A percentile compares a stretch with the other conserved stretches of the same genome.
Evolutionary conservation across 2,797 vertebrate species (phyloP).

Genomic region (Acipenser oxyrinchus): DNA sequence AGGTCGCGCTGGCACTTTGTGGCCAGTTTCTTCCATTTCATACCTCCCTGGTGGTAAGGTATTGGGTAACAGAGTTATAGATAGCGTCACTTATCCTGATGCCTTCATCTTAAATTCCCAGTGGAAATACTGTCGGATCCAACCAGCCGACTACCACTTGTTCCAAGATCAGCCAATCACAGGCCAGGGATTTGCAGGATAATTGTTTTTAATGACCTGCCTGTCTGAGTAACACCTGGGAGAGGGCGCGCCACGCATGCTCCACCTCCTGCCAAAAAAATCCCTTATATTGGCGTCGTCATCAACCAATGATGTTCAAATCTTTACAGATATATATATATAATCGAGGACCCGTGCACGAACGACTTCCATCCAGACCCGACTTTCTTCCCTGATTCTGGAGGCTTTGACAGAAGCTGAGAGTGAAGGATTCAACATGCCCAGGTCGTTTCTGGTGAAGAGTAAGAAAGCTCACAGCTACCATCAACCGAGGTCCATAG

Average conservation of each 20-base stretch:
- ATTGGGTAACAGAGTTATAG: conserved; percentile 44
- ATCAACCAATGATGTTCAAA: conserved; percentile 43
- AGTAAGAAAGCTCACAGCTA: conserved; percentile 96
- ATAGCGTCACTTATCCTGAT: conserved; percentile 43
- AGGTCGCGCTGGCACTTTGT: conserved; percentile 6
- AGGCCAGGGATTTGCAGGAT: conserved; percentile 19
- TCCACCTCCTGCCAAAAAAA: conserved; percentile 29
- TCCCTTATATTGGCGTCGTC: conserved; percentile 30
- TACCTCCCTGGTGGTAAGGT: conserved; percentile 27
- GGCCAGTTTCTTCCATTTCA: conserved; percentile 36
- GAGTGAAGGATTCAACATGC: conserved; percentile 59
- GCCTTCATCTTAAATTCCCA: conserved; percentile 31
- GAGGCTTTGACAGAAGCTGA: conserved; percentile 13
- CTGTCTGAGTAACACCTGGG: conserved; percentile 74
- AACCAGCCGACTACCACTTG: conserved; percentile 18
- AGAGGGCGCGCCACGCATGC: conserved; percentile 50
- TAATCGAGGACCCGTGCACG: conserved; percentile 24
- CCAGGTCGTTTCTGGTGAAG: conserved; percentile 93
- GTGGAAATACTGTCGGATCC: conserved; percentile 30
- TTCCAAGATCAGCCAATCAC: conserved; percentile 27
- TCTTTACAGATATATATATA: conserved; percentile 54
- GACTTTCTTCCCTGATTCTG: conserved; percentile 22
- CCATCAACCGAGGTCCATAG: conserved; percentile 76
- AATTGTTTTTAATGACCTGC: conserved; percentile 64
- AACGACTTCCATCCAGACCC: conserved; percentile 21